Percentiles rank a stretch among this genome's conserved stretches.
Conservation (phyloP, 1,140 invertebrate species). For the Diachasmimorpha longicaudata region DNA sequence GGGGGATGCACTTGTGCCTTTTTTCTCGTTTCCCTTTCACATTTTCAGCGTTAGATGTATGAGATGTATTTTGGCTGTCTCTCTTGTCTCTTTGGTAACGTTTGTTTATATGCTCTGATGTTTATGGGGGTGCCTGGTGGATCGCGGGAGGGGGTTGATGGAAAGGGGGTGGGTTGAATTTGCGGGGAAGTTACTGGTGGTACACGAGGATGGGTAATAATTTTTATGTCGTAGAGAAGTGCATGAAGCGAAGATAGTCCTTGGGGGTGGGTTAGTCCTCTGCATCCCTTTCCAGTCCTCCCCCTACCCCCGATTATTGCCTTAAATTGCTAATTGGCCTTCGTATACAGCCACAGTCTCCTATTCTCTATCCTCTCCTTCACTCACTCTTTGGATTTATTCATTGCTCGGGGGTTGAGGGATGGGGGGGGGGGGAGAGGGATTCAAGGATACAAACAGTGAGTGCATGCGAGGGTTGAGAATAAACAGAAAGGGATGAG, state of each 20-base stretch:
- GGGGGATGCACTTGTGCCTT: slow-evolving; percentile 12
- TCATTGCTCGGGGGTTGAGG: neutral
- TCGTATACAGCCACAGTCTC: slow-evolving; percentile 12
- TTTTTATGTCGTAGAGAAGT: neutral
- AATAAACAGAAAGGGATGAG: slow-evolving; percentile 17
- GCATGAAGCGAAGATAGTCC: neutral
- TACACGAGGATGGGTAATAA: neutral
- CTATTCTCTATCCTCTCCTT: slow-evolving; percentile 11
- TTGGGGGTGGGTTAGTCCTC: neutral
- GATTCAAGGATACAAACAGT: neutral
- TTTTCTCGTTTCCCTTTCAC: slow-evolving; percentile 15
- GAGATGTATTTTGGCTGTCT: neutral
- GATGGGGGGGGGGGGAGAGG: neutral
- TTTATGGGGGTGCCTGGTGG: slow-evolving; percentile 4
- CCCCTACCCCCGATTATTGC: slow-evolving; percentile 50
- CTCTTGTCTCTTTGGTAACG: neutral
- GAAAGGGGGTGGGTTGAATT: neutral
- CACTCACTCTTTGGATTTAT: neutral
- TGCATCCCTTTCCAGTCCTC: no score
- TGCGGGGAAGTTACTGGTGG: no score
- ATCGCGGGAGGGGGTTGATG: no score
- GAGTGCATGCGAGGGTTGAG: slow-evolving; percentile 1
- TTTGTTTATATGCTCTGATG: slow-evolving; percentile 8
- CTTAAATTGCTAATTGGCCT: slow-evolving; percentile 59
- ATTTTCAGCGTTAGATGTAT: neutral